phyloP scores from a whole-genome alignment of 2,888 invertebrate genomes.

The Conistra vaccinii region DNA sequence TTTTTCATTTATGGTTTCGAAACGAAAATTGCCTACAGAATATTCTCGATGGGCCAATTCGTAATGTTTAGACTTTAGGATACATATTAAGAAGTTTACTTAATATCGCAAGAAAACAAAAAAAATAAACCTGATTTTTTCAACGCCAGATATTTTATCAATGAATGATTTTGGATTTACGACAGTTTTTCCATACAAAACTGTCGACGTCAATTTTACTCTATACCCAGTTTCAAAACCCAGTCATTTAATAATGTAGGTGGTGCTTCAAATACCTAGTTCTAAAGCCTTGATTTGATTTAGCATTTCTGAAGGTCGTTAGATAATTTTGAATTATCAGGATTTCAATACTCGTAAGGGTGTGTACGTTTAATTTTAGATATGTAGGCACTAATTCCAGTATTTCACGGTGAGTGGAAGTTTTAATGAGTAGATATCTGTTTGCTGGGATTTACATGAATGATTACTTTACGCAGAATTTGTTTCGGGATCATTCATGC shows the following conservation, averaged over 20 bases:
- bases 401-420: constrained; percentile 5
- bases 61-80: not conserved
- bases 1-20: constrained; percentile 1
- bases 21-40: not conserved
- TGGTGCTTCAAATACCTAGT: not conserved
- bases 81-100: not conserved
- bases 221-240: not conserved
- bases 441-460: not conserved
- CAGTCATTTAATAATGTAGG: not conserved
- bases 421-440: constrained; percentile 9
- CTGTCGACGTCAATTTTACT: not conserved
- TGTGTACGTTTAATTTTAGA: constrained; percentile 33
- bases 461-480: not conserved
- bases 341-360: not conserved
- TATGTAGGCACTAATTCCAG: not conserved
- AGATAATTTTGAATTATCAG: not conserved
- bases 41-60: not conserved
- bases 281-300: constrained; percentile 9
- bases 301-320: not conserved
- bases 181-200: not conserved
- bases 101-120: not conserved
- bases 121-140: not conserved
- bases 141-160: too few relatives aligned
- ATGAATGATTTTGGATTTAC: not conserved
- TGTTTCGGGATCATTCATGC: not conserved